phyloP scores from a whole-genome alignment of 2,888 invertebrate species.

The Synergus laeviventris region DNA sequence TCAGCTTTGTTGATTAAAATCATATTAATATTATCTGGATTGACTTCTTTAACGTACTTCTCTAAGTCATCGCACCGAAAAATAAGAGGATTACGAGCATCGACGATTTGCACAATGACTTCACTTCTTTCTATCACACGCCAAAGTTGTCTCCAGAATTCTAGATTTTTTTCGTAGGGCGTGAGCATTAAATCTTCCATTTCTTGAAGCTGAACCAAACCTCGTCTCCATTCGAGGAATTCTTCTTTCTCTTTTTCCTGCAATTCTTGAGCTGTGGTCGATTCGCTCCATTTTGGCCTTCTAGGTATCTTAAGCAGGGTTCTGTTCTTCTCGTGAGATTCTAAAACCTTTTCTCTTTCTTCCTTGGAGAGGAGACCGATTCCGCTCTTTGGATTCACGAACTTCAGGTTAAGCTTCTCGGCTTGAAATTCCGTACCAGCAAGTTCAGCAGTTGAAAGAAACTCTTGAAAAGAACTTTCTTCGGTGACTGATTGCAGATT shows the following conservation, averaged over 20 bases:
- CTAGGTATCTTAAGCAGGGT: constrained; percentile 88
- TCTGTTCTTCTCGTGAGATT: constrained; percentile 80
- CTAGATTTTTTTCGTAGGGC: constrained; percentile 97
- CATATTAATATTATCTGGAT: constrained; percentile 84
- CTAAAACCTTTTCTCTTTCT: constrained; percentile 78
- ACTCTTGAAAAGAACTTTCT: constrained; percentile 97
- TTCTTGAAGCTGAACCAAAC: constrained; percentile 87
- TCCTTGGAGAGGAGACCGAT: constrained; percentile 80
- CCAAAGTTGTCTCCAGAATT: constrained; percentile 99
- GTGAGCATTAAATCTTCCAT: constrained; percentile 90
- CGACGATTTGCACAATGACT: constrained; percentile 94
- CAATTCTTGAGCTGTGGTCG: constrained; percentile 88
- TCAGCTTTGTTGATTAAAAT: constrained; percentile 98
- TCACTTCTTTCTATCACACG: constrained; percentile 98
- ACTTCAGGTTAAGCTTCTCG: constrained; percentile 90
- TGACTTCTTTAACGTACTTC: constrained; percentile 87
- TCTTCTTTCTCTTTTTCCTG: constrained; percentile 86
- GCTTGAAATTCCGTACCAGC: constrained; percentile 96
- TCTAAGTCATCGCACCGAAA: constrained; percentile 96
- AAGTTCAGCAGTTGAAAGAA: constrained; percentile 94
- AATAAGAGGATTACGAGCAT: constrained; percentile 96
- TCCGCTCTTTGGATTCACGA: constrained; percentile 81
- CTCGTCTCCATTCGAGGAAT: constrained; percentile 94
- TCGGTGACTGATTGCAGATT: constrained; percentile 96
- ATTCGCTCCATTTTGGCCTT: constrained; percentile 88